phyloP scores from a whole-genome alignment of 2,888 invertebrate species.

The Anoplius nigerrimus region DNA sequence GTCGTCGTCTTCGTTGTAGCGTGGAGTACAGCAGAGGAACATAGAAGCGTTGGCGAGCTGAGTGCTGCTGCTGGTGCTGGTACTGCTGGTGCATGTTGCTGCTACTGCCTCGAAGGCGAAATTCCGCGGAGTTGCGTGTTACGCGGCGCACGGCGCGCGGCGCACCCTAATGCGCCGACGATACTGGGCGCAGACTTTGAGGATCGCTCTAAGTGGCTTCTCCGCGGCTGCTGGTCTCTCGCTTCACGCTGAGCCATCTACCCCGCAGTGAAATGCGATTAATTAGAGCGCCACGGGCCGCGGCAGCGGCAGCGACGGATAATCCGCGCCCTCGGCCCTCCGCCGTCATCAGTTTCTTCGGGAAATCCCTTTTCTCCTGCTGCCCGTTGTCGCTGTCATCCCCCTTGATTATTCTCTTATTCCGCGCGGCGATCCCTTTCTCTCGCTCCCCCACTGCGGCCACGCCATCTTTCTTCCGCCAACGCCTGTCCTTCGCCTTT shows the following conservation, averaged over 20 bases:
- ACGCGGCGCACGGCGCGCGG: slow-evolving; percentile 24
- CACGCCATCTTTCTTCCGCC: too few species aligned
- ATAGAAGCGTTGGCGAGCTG: slow-evolving; percentile 6
- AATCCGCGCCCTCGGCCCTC: background rate
- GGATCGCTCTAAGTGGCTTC: slow-evolving; percentile 39
- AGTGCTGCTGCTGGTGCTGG: too few species aligned
- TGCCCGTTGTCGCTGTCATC: too few species aligned
- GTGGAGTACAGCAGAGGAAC: background rate
- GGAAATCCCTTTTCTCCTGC: background rate
- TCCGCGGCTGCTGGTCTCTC: background rate
- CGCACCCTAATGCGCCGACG: slow-evolving; percentile 21
- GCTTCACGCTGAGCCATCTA: too few species aligned
- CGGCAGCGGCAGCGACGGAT: background rate
- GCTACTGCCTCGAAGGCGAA: slow-evolving; percentile 37
- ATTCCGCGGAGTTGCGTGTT: slow-evolving; percentile 45
- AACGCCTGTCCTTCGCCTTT: background rate
- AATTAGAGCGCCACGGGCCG: slow-evolving; percentile 26
- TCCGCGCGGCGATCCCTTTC: background rate
- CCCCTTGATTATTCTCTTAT: too few species aligned
- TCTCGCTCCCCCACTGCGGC: background rate
- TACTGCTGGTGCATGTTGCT: too few species aligned
- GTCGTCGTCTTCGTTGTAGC: background rate
- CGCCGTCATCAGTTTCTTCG: background rate
- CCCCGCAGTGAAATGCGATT: slow-evolving; percentile 37
- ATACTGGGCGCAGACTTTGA: slow-evolving; percentile 25